Evolutionary conservation across 2,797 vertebrate genomes (phyloP).

Genomic region (Danio tinwini): DNA sequence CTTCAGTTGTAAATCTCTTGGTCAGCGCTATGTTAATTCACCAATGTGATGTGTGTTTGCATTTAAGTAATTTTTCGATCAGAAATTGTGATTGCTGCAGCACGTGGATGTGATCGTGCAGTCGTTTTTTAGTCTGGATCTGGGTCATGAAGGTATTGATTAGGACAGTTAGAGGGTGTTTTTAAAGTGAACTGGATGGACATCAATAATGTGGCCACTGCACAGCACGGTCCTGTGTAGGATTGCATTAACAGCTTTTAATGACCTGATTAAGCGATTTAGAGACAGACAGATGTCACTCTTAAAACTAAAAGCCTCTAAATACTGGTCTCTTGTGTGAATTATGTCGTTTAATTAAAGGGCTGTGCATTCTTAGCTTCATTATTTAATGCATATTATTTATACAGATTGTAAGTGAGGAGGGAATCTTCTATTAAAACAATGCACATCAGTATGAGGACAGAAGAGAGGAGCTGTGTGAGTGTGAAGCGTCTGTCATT

Average conservation of each 20-base stretch:
- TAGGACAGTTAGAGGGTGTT: background rate
- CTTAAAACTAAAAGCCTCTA: background rate
- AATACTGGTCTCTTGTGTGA: background rate
- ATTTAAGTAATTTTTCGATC: background rate
- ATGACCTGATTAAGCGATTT: background rate
- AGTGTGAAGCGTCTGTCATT: constrained; percentile 33
- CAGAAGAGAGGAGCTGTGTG: constrained; percentile 39
- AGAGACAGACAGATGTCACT: background rate
- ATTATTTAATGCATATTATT: background rate
- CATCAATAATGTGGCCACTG: constrained; percentile 15
- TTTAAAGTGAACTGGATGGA: constrained; percentile 8
- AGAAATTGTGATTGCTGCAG: constrained; percentile 3
- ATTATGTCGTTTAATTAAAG: background rate
- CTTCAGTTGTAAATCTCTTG: background rate
- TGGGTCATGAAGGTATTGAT: constrained; percentile 10
- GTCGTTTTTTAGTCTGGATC: background rate
- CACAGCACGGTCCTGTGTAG: background rate
- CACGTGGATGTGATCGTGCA: background rate
- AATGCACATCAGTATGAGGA: constrained; percentile 2
- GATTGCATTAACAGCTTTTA: background rate
- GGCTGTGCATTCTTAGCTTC: background rate
- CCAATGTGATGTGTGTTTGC: background rate
- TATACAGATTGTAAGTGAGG: background rate
- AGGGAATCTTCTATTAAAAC: background rate
- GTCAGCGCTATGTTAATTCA: too few species aligned